Conservation (phyloP, 2,888 invertebrate species). For the Stenotaenia linearis region DNA sequence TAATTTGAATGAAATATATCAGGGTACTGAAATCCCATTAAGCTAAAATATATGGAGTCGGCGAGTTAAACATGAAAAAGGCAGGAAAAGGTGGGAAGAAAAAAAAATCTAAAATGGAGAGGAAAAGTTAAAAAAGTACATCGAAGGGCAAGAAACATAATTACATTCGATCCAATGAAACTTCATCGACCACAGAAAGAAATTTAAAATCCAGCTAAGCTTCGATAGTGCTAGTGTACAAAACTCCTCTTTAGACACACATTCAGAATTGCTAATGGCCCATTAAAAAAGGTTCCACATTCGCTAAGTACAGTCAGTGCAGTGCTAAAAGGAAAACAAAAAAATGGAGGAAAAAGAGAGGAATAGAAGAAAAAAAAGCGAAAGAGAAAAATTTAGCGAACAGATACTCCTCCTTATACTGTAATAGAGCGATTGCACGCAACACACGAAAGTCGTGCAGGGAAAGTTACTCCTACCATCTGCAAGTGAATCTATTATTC, state of each 20-base stretch:
- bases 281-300: not conserved
- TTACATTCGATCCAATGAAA: constrained; percentile 9
- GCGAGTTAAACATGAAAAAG: not conserved
- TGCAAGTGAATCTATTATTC: not conserved
- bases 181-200: constrained; percentile 9
- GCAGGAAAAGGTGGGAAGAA: not conserved
- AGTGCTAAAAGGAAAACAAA: too few relatives aligned
- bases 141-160: constrained; percentile 1
- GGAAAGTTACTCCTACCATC: not conserved
- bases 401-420: not conserved
- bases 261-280: not conserved
- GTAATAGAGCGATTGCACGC: not conserved
- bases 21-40: not conserved
- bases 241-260: constrained; percentile 9
- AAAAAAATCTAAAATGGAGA: not conserved
- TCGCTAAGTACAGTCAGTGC: not conserved
- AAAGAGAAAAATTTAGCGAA: not conserved
- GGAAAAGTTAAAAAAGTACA: not conserved
- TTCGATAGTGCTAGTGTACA: not conserved
- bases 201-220: not conserved
- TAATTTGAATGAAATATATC: not conserved
- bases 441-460: constrained; percentile 5
- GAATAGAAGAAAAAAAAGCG: not conserved
- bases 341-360: not conserved
- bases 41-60: not conserved